Base-by-base conservation (phyloP, 2,797 vertebrate species). In the Phoeniculus purpureus region DNA sequence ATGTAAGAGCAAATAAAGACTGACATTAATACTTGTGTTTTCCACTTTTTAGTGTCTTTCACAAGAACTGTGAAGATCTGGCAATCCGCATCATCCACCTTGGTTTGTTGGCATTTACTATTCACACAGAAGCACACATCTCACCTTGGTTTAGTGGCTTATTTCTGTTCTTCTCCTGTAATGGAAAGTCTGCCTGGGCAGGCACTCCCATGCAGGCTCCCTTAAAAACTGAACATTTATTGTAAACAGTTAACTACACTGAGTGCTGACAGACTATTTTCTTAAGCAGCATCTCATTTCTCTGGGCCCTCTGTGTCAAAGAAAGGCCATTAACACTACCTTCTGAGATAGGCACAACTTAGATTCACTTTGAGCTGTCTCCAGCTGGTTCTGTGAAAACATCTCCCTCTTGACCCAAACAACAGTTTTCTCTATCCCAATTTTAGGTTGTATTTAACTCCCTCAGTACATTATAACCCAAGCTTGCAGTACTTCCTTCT, bases 231-330 rank as follows among this genome's bases (percentile, higher is more conserved):
- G 0, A 71, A 32, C 37, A 65, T 40, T 76, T 81, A 55, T 55
- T 72, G 48, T 32, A 71, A 86, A 77, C 72, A 84, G 47, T 55
- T 87, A 45, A 85, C 93, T 72, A 90, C 43, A 65, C 6, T 0
- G 9, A 87, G 54, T 25, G 23, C 16, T 62, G 67, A 64, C 61
- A 81, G 43, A 55, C 61, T 78, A 5, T 82, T 89, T 94, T 60
- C 72, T 88, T 68, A 80, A 91, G 58, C 56, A 70, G 37, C 55
- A 71, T 62, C 26, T 82, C 19, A 52, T 60, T 80, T 43, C 81
- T 89, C 51, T 65, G 78, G 51, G 59, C 77, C 65, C 77, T 48
- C 76, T 21, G 14, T 37, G 81, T 85, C 93, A 95, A 92, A 75
- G 66, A 47, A 81, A 82, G 32, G 61, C 72, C 83, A 56, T 68